Evolutionary conservation across 2,113 vertebrate genomes (phyloP).

Genomic region (Pelecanoides urinatrix): DNA sequence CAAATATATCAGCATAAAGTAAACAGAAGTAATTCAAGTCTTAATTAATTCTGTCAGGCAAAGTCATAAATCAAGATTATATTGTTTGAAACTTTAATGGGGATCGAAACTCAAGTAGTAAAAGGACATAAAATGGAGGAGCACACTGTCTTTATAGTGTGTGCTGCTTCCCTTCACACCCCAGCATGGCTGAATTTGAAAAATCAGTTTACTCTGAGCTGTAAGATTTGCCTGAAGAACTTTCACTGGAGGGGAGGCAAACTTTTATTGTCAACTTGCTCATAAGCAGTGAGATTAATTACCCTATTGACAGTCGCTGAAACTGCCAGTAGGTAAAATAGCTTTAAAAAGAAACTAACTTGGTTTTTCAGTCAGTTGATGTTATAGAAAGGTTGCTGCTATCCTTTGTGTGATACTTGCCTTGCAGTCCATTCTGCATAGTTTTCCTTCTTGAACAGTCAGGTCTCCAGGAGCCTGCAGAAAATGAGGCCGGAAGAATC

Average conservation of each 20-base stretch:
- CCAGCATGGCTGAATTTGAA: background rate
- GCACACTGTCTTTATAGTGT: background rate
- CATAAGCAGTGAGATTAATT: background rate
- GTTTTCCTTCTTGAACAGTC: constrained; percentile 93
- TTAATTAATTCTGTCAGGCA: background rate
- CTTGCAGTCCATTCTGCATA: constrained; percentile 99
- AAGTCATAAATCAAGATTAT: background rate
- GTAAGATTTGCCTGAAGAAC: background rate
- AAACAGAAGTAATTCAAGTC: background rate
- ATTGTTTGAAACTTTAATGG: background rate
- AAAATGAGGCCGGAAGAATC: constrained; percentile 98
- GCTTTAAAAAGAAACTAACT: background rate
- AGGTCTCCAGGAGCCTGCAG: constrained; percentile 96
- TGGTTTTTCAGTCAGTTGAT: background rate
- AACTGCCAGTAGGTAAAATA: background rate
- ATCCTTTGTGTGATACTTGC: constrained; percentile 59
- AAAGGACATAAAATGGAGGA: background rate
- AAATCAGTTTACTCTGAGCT: background rate
- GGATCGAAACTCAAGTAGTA: background rate
- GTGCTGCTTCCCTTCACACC: background rate
- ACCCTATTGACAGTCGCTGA: rapidly evolving
- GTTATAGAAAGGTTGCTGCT: background rate
- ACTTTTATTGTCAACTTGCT: background rate
- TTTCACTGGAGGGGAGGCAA: background rate
- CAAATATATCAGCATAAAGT: background rate